A percentile compares a stretch with the other conserved stretches of the same genome.
Conservation (phyloP, 2,888 invertebrate genomes). For the Artemia sp. region DNA sequence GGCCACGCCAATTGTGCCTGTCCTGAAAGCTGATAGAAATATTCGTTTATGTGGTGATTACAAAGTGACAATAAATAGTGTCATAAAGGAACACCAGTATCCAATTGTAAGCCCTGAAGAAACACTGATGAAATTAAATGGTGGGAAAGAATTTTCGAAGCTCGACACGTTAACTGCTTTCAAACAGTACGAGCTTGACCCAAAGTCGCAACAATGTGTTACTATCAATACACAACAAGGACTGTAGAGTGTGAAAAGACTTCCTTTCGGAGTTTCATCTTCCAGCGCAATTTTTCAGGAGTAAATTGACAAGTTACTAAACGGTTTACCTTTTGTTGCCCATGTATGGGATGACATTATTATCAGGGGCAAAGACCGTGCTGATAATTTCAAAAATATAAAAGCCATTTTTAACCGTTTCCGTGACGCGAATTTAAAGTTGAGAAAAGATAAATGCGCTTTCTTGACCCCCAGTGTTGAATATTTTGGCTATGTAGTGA, state of each 20-base stretch:
- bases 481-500: constrained; percentile 15
- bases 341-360: not conserved
- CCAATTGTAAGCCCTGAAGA: not conserved
- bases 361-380: not conserved
- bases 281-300: constrained; percentile 1
- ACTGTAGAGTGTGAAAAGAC: not conserved
- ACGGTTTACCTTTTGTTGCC: not conserved
- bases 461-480: not conserved
- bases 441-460: constrained; percentile 13
- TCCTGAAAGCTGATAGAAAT: too few relatives aligned
- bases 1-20: too few relatives aligned
- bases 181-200: not conserved
- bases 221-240: not conserved
- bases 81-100: not conserved
- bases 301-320: not conserved
- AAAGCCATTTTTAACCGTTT: not conserved
- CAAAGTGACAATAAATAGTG: not conserved
- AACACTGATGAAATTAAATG: not conserved
- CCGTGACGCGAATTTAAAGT: constrained; percentile 10
- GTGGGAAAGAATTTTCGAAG: not conserved
- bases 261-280: not conserved
- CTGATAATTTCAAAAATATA: not conserved
- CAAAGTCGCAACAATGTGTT: not conserved
- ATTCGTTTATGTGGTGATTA: not conserved
- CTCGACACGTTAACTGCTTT: not conserved